These are phyloP conservation scores for pig (Sus scrofa) DNA, from an alignment of 2,113 vertebrate species.

Conservation along the genomic window DNA sequence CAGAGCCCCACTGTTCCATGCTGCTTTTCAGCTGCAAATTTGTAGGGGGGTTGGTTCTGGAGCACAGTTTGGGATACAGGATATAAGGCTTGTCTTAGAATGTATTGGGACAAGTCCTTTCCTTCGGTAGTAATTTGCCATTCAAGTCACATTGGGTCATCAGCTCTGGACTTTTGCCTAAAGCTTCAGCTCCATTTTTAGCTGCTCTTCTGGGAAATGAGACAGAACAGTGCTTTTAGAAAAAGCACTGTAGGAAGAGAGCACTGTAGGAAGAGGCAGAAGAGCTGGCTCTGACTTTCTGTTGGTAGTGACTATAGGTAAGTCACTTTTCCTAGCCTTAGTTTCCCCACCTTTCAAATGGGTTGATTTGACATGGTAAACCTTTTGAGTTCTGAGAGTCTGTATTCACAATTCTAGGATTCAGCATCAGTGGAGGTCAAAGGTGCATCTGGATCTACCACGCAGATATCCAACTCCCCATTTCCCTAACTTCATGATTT, in stretches of 20 bases:
- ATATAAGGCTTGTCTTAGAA: neutral
- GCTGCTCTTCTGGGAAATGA: neutral
- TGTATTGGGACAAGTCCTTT: neutral
- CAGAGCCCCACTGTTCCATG: neutral
- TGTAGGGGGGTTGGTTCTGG: neutral
- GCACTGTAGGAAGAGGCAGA: neutral
- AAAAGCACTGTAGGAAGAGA: no score
- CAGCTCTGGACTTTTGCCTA: slow-evolving; percentile 29
- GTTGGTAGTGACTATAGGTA: neutral
- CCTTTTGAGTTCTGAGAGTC: neutral
- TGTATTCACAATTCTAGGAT: neutral
- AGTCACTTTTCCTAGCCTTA: neutral
- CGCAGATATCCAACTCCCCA: neutral
- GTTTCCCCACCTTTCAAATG: neutral
- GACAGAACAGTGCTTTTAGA: neutral
- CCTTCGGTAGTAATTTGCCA: neutral
- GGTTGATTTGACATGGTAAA: neutral
- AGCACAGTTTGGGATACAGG: neutral
- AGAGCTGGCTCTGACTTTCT: neutral
- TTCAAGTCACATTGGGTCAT: neutral
- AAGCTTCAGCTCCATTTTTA: slow-evolving; percentile 14
- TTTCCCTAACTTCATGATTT: neutral
- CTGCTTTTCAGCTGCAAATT: neutral
- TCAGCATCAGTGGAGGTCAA: neutral
- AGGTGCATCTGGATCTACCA: neutral